phyloP scores from a whole-genome alignment of 1,140 invertebrate species.

The Onthophagus taurus region DNA sequence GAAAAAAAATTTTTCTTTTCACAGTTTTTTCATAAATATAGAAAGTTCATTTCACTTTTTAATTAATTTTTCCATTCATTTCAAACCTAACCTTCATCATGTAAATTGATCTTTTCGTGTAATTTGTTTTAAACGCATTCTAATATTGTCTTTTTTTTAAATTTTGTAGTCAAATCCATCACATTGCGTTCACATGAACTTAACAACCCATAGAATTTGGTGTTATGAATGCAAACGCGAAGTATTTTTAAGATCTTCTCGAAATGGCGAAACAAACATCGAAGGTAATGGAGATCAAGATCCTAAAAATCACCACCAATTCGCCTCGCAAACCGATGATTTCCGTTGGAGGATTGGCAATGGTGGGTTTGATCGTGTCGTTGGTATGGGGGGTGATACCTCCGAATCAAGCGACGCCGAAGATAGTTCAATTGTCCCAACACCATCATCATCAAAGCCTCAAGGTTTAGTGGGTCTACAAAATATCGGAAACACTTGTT shows the following conservation, averaged over 20 bases:
- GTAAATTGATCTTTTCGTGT: too few species aligned
- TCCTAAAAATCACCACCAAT: too few species aligned
- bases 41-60: too few species aligned
- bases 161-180: conserved; percentile 47
- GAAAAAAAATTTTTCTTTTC: too few species aligned
- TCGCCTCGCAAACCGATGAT: too few species aligned
- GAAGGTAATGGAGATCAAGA: neutral
- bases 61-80: too few species aligned
- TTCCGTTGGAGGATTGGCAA: too few species aligned
- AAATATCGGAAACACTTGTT: conserved; percentile 86
- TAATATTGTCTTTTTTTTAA: conserved; percentile 8
- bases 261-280: neutral
- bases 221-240: conserved; percentile 74
- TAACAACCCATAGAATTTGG: conserved; percentile 73
- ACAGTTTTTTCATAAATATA: too few species aligned
- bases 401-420: conserved; percentile 33
- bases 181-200: conserved; percentile 76
- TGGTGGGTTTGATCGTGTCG: too few species aligned
- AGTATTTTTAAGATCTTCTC: conserved; percentile 43
- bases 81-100: too few species aligned
- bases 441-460: conserved; percentile 16
- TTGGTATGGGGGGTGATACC: conserved; percentile 27
- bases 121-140: neutral
- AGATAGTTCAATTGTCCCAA: conserved; percentile 27
- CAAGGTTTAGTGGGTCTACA: conserved; percentile 36